These are phyloP conservation scores for Characodon lateralis DNA, from an alignment of 2,797 vertebrate genomes.

Conservation along the genomic window DNA sequence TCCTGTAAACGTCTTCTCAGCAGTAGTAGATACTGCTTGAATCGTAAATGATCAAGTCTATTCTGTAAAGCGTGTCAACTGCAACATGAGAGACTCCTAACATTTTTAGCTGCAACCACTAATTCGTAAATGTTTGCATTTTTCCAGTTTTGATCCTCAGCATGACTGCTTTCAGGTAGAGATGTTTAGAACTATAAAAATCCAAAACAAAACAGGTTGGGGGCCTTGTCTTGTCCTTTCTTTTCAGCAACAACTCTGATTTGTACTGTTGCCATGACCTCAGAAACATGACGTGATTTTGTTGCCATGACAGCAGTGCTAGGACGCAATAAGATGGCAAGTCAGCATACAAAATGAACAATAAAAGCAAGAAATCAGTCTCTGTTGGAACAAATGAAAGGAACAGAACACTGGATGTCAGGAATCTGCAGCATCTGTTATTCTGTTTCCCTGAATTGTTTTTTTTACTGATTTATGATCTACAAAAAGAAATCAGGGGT, in stretches of 20 bases:
- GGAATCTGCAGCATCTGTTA: slow-evolving; percentile 22
- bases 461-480: not conserved
- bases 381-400: slow-evolving; percentile 39
- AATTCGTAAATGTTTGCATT: not conserved
- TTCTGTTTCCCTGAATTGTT: not conserved
- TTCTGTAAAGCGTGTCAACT: slow-evolving; percentile 7
- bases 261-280: slow-evolving; percentile 78
- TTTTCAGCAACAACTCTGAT: slow-evolving; percentile 74
- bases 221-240: slow-evolving; percentile 50
- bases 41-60: slow-evolving; percentile 10
- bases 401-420: slow-evolving; percentile 29
- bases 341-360: slow-evolving; percentile 58
- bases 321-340: slow-evolving; percentile 68
- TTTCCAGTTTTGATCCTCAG: slow-evolving; percentile 13
- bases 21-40: slow-evolving; percentile 9
- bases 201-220: slow-evolving; percentile 32
- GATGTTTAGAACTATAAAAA: slow-evolving; percentile 39
- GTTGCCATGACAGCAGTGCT: slow-evolving; percentile 78
- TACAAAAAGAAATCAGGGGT: not conserved
- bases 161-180: not conserved
- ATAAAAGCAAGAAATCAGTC: slow-evolving; percentile 60
- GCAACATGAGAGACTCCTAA: not conserved
- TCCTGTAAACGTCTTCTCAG: slow-evolving; percentile 26
- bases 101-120: not conserved
- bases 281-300: slow-evolving; percentile 70